Base-by-base conservation (phyloP, 2,888 invertebrate genomes). In the Cheilosia urbana region DNA sequence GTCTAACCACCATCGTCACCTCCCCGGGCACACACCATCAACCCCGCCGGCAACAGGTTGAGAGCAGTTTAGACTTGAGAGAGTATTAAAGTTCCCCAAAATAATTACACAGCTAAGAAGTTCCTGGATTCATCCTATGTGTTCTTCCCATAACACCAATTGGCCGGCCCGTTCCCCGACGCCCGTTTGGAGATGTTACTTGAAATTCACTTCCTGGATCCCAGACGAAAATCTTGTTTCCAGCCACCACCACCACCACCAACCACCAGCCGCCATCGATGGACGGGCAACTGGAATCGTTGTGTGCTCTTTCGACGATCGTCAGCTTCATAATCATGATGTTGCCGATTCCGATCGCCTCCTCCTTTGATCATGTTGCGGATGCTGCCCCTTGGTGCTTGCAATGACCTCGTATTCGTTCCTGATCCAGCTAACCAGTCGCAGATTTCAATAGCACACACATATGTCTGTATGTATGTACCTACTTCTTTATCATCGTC, bases 191-290 rank as follows among this genome's bases (percentile, higher is more conserved):
- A 66, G 58, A 85, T 76, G 81, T 76, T 81, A 77, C 76, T 85
- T 81, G 51, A 85, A 81, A 85, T 85, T 85, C 81, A 85, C 85
- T 85, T 85, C 85, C 85, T 85, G 85, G 85, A 85, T 81, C 85
- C 85, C 85, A 85, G 85, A 85, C 85, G 66, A 81, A 76, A 85
- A 85, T 81, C 85, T 85, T 37, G 85, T 85, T 85, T 81, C 76
- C 80, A 81, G 65, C 68, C 71, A 81, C 49, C 68, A 55, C 68
- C 71, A 81, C 49, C 68, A 55, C 69, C 63, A 68, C 60, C 71
- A 76, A 37, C 19, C 57, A 58, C 17, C 47, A 71, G n/a, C 40
- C 68, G 62, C 79, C 34, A 76, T 81, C 85, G 76, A 77, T 81
- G 71, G 76, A 85, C 66, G 65, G n/a, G 65, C 85, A 85, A 81